Conservation (phyloP, 2,797 vertebrate genomes). For the Gallirallus australis region DNA sequence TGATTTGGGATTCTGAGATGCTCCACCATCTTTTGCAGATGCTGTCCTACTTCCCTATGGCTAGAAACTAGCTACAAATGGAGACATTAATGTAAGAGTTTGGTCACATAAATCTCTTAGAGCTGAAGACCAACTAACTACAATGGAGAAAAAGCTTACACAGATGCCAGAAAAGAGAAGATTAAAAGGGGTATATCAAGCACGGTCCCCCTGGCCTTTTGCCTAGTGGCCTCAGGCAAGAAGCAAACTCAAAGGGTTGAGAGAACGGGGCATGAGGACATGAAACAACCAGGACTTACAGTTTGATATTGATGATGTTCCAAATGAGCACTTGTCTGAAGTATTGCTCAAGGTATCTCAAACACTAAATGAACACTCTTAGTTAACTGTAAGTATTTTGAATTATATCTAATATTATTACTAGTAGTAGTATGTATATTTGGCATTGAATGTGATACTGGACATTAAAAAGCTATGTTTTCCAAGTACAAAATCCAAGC, state of each 20-base stretch:
- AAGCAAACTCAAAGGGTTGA: not conserved
- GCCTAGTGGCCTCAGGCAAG: not conserved
- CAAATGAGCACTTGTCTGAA: not conserved
- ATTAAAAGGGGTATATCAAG: not conserved
- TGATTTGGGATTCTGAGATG: not conserved
- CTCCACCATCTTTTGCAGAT: not conserved
- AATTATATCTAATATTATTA: not conserved
- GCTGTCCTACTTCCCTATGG: not conserved
- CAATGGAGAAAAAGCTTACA: not conserved
- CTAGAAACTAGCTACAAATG: not conserved
- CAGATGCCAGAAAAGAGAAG: not conserved
- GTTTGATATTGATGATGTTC: rapidly evolving
- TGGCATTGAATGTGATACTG: not conserved
- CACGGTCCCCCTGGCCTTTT: not conserved
- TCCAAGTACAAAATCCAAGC: not conserved
- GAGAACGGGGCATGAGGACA: not conserved
- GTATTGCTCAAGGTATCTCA: not conserved
- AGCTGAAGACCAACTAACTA: not conserved
- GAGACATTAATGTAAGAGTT: not conserved
- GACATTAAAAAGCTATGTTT: not conserved
- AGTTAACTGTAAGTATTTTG: not conserved
- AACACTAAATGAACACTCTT: not conserved
- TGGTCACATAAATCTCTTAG: not conserved
- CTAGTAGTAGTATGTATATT: not conserved
- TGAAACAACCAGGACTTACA: not conserved